These are phyloP conservation scores for Semotilus atromaculatus DNA, from an alignment of 2,797 vertebrate species.

Conservation along the genomic window DNA sequence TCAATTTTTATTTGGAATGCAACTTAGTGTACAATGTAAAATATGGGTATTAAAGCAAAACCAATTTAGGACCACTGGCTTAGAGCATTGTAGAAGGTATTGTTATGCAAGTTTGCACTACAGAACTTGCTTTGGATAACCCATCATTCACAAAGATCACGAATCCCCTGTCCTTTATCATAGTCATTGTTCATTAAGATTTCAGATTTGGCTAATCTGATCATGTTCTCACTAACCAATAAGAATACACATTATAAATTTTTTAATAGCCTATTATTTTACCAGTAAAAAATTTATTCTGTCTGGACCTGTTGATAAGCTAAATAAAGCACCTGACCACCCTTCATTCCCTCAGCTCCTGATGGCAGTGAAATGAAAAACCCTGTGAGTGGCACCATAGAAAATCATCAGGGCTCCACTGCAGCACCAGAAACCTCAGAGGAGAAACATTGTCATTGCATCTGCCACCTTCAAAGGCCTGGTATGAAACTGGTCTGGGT, in stretches of 20 bases:
- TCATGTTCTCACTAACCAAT: background rate
- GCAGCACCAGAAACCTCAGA: constrained; percentile 54
- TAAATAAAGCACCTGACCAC: constrained; percentile 1
- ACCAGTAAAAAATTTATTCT: background rate
- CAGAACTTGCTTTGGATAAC: no score
- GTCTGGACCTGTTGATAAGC: background rate
- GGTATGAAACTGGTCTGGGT: constrained; percentile 79
- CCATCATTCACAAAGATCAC: background rate
- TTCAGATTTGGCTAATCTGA: background rate
- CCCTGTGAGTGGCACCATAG: background rate
- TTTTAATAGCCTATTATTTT: background rate
- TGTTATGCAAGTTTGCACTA: background rate
- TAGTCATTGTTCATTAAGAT: background rate
- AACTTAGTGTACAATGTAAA: background rate
- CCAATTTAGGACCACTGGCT: background rate
- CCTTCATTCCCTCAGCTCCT: constrained; percentile 55
- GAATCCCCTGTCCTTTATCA: background rate
- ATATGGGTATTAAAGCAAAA: background rate
- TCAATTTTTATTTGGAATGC: background rate
- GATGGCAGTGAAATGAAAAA: constrained; percentile 62
- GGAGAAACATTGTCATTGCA: constrained; percentile 71
- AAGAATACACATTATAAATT: background rate
- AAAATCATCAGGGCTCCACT: constrained; percentile 6
- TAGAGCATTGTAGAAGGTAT: background rate
- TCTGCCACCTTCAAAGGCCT: constrained; percentile 72